These are phyloP conservation scores for Aspidiotus destructor DNA, from an alignment of 2,888 invertebrate genomes.

Conservation along the genomic window DNA sequence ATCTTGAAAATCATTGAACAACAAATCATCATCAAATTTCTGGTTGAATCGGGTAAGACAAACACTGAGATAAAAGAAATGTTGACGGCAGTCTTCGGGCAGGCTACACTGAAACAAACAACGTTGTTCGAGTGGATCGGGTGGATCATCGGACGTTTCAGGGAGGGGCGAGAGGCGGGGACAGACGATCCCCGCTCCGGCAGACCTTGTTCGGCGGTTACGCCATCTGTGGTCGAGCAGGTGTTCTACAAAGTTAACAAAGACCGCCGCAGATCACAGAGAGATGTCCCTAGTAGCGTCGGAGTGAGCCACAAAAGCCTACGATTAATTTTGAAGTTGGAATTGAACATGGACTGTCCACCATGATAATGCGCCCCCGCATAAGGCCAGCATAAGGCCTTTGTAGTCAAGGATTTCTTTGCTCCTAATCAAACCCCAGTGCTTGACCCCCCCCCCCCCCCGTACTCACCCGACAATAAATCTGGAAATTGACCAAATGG, in stretches of 20 bases:
- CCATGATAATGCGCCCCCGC: neutral
- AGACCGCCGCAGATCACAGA: neutral
- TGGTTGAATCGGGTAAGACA: constrained; percentile 21
- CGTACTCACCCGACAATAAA: neutral
- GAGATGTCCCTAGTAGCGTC: constrained; percentile 8
- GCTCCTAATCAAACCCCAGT: neutral
- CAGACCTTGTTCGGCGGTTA: neutral
- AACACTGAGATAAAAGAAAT: constrained; percentile 15
- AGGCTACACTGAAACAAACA: constrained; percentile 3
- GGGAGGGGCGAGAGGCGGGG: constrained; percentile 5
- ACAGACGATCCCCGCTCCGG: neutral
- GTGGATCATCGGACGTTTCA: constrained; percentile 9
- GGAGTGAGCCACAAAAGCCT: neutral
- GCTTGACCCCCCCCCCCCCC: neutral
- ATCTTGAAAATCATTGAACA: constrained; percentile 14
- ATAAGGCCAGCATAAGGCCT: neutral
- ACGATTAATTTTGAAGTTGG: neutral
- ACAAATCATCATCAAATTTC: constrained; percentile 18
- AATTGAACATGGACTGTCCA: neutral
- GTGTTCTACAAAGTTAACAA: neutral
- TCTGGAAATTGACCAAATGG: too few species aligned
- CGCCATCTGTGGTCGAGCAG: neutral
- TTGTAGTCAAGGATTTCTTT: neutral
- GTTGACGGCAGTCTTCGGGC: constrained; percentile 21
- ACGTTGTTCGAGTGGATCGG: constrained; percentile 25